These are phyloP conservation scores for Ferrisia virgata DNA, from an alignment of 2,888 invertebrate genomes.

Conservation along the genomic window DNA sequence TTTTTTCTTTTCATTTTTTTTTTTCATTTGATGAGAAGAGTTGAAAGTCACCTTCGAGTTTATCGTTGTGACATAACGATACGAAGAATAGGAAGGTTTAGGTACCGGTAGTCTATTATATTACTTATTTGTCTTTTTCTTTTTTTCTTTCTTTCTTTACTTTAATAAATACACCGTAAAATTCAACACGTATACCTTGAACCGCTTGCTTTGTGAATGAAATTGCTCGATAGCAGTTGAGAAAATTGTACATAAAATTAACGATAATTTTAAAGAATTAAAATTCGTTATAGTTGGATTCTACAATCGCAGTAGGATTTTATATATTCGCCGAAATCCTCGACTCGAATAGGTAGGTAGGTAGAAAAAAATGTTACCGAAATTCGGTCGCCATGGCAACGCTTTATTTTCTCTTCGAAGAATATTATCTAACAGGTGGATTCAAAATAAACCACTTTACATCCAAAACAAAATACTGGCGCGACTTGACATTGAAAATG, in stretches of 20 bases:
- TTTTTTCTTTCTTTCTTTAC: no score
- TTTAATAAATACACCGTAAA: background rate
- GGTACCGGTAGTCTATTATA: background rate
- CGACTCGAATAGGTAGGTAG: background rate
- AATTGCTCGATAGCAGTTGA: background rate
- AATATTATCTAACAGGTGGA: constrained; percentile 25
- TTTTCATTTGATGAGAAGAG: background rate
- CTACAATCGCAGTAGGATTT: background rate
- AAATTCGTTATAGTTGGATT: background rate
- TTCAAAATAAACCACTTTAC: constrained; percentile 7
- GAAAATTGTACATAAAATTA: background rate
- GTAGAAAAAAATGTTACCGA: background rate
- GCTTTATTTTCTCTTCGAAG: background rate
- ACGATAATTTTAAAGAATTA: background rate
- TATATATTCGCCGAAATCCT: background rate
- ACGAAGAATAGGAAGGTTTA: background rate
- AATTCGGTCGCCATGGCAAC: background rate
- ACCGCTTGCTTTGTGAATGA: background rate
- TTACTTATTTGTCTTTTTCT: background rate
- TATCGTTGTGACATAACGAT: background rate
- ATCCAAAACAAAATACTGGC: constrained; percentile 3
- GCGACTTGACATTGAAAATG: constrained; percentile 8
- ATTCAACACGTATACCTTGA: background rate
- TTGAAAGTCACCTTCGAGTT: background rate
- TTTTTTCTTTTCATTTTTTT: background rate